Conservation (phyloP, 2,888 invertebrate genomes). For the Euzophera pinguis region DNA sequence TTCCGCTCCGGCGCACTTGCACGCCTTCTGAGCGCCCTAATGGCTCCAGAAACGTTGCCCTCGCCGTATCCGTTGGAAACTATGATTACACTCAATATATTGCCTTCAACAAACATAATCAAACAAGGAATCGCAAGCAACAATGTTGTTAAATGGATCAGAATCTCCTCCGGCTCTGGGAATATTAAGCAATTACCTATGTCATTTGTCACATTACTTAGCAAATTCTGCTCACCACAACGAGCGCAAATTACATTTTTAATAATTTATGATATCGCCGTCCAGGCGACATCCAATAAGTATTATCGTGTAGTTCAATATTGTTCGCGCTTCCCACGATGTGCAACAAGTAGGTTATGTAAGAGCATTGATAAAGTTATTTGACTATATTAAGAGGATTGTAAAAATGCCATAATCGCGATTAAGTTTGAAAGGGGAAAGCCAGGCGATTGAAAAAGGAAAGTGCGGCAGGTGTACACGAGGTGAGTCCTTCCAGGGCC, state of each 20-base stretch:
- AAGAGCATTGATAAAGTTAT: constrained; percentile 8
- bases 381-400: constrained; percentile 15
- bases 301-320: constrained; percentile 10
- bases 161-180: neutral
- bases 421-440: constrained; percentile 37
- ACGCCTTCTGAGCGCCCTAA: constrained; percentile 63
- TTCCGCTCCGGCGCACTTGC: constrained; percentile 53
- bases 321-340: constrained; percentile 1
- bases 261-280: constrained; percentile 13
- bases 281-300: constrained; percentile 7
- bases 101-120: constrained; percentile 5
- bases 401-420: constrained; percentile 14
- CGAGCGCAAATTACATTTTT: constrained; percentile 3
- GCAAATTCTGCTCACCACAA: constrained; percentile 4
- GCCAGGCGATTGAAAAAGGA: constrained; percentile 64
- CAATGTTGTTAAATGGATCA: constrained; percentile 6
- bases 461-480: constrained; percentile 66
- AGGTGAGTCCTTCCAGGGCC: constrained; percentile 47
- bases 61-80: constrained; percentile 23
- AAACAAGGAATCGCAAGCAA: constrained; percentile 2
- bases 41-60: constrained; percentile 47
- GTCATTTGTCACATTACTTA: constrained; percentile 7
- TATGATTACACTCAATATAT: constrained; percentile 7
- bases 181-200: constrained; percentile 7
- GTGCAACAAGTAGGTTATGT: constrained; percentile 2